Evolutionary conservation across 2,888 invertebrate species (phyloP).

Genomic region (Aporophyla nigra): DNA sequence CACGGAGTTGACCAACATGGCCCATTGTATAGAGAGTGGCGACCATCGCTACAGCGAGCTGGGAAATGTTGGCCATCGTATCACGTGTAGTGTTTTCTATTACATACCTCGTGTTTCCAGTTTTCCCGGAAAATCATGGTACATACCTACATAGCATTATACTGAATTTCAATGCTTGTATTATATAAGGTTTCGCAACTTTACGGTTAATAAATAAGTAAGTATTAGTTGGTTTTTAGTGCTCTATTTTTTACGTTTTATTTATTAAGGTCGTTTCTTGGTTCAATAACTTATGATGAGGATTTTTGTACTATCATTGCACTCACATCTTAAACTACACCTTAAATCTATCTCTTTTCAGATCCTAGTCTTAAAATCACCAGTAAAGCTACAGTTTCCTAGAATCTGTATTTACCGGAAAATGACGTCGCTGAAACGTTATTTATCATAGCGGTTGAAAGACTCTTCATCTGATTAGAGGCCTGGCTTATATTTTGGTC

Average conservation of each 20-base stretch:
- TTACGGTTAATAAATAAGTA: slow-evolving; percentile 3
- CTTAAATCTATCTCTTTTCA: not conserved
- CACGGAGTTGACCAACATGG: slow-evolving; percentile 12
- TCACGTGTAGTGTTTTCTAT: slow-evolving; percentile 27
- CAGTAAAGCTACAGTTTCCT: not conserved
- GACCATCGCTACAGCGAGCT: not conserved
- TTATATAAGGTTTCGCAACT: slow-evolving; percentile 19
- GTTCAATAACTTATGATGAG: not conserved
- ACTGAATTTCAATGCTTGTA: slow-evolving; percentile 23
- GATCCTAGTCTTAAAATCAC: not conserved
- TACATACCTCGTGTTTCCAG: slow-evolving; percentile 21
- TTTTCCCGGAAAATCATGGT: slow-evolving; percentile 33
- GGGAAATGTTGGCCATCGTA: not conserved
- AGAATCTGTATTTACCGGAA: not conserved
- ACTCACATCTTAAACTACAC: not conserved
- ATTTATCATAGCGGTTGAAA: no score
- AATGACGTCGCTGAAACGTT: no score
- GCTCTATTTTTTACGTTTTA: not conserved
- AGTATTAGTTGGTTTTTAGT: not conserved
- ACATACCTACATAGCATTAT: not conserved
- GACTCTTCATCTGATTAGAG: no score
- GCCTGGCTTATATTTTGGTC: not conserved
- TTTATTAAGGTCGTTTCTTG: slow-evolving; percentile 13
- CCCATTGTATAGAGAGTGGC: slow-evolving; percentile 21
- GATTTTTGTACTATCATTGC: not conserved